Evolutionary conservation across 2,797 vertebrate genomes (phyloP).

Genomic region (Moxostoma hubbsi): DNA sequence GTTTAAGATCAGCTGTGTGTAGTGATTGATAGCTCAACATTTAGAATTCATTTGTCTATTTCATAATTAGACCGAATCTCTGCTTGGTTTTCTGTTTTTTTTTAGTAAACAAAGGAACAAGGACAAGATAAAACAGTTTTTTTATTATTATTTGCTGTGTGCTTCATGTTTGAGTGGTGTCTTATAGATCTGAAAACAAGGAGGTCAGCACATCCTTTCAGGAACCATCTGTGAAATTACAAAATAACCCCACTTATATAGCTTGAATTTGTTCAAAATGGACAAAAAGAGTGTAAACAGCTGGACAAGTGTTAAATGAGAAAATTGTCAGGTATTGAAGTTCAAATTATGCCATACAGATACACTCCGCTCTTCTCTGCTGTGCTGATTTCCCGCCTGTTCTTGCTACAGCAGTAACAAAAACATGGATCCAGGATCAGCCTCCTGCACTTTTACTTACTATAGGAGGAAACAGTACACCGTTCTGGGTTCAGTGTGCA

Average conservation of each 20-base stretch:
- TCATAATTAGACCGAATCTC: slow-evolving; percentile 4
- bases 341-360: slow-evolving; percentile 40
- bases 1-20: not conserved
- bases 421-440: slow-evolving; percentile 38
- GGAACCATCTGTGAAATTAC: slow-evolving; percentile 18
- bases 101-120: too few relatives aligned
- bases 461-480: not conserved
- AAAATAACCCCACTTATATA: slow-evolving; percentile 6
- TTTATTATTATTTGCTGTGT: not conserved
- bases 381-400: slow-evolving; percentile 49
- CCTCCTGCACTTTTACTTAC: not conserved
- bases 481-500: slow-evolving; percentile 40
- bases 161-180: slow-evolving; percentile 2
- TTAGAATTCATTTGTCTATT: slow-evolving; percentile 20
- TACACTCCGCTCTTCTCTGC: slow-evolving; percentile 47
- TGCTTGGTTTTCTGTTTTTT: too few relatives aligned
- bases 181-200: not conserved
- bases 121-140: not conserved
- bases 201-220: not conserved
- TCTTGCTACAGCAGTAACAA: slow-evolving; percentile 4
- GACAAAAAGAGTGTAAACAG: slow-evolving; percentile 12
- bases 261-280: slow-evolving; percentile 1
- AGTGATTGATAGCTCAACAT: slow-evolving; percentile 27
- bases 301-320: not conserved
- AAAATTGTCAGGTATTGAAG: slow-evolving; percentile 29